Percentiles rank a stretch among this genome's conserved stretches.
Conservation (phyloP, 1,140 invertebrate species). For the Ephestia elutella region DNA sequence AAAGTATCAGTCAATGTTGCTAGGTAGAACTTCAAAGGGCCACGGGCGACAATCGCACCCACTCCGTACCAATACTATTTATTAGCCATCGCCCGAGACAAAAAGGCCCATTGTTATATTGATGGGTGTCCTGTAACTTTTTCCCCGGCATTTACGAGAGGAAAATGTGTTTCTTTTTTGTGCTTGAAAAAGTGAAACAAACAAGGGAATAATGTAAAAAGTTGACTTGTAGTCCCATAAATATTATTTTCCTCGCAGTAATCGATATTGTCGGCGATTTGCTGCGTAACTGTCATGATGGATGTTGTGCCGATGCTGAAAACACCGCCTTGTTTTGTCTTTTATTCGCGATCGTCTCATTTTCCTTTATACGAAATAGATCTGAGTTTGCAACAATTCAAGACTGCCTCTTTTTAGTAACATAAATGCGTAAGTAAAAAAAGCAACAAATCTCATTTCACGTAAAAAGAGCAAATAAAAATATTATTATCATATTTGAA, state of each 20-base stretch:
- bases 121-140: constrained; percentile 19
- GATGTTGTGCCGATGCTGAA: constrained; percentile 37
- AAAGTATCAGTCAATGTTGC: neutral
- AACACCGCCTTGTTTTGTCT: constrained; percentile 32
- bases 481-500: no score
- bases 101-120: constrained; percentile 18
- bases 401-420: no score
- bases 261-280: constrained; percentile 52
- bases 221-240: constrained; percentile 35
- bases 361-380: constrained; percentile 14
- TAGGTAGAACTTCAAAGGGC: neutral
- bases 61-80: neutral
- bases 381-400: neutral
- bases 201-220: constrained; percentile 27
- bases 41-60: neutral
- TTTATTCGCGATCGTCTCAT: constrained; percentile 19
- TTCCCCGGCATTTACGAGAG: constrained; percentile 18
- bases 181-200: constrained; percentile 31
- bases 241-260: constrained; percentile 42
- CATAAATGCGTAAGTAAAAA: no score
- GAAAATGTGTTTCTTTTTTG: constrained; percentile 26
- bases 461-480: no score
- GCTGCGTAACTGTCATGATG: constrained; percentile 41
- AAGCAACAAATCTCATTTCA: no score
- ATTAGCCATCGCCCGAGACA: constrained; percentile 9